Conservation (phyloP, 2,797 vertebrate genomes). For the Sebastes cheni region DNA sequence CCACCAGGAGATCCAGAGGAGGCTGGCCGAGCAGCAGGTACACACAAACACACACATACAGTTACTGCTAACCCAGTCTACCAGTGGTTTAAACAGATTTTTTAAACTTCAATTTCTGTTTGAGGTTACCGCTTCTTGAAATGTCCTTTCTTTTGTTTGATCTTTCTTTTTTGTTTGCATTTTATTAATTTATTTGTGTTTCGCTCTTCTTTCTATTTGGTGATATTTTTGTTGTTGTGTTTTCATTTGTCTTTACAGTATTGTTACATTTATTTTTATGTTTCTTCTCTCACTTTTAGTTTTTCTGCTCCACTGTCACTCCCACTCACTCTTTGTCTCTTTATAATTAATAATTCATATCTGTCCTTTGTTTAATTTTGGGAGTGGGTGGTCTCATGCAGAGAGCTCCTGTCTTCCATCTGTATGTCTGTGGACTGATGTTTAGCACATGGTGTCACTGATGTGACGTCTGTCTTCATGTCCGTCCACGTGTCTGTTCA, state of each 20-base stretch:
- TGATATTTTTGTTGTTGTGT: background rate
- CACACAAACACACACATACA: background rate
- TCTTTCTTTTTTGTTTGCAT: background rate
- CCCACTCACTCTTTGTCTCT: constrained; percentile 13
- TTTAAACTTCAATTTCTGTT: background rate
- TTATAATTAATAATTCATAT: constrained; percentile 62
- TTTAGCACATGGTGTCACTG: background rate
- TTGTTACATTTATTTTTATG: background rate
- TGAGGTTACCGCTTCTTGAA: background rate
- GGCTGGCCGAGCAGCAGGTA: constrained; percentile 95
- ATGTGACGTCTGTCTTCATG: constrained; percentile 2
- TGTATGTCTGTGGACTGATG: constrained; percentile 1
- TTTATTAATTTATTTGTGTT: background rate
- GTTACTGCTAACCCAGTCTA: background rate
- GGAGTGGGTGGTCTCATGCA: constrained; percentile 35
- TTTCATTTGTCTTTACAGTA: background rate
- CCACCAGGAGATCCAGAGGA: constrained; percentile 93
- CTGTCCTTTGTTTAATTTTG: constrained; percentile 57
- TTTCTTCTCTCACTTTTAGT: background rate
- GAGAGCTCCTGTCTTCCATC: background rate
- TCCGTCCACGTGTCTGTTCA: constrained; percentile 60
- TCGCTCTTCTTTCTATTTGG: background rate
- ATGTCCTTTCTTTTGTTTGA: background rate
- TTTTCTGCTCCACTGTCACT: background rate
- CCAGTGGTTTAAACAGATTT: background rate